These are phyloP conservation scores for Ornithorhynchus anatinus DNA, from an alignment of 2,113 vertebrate species.

Conservation along the genomic window DNA sequence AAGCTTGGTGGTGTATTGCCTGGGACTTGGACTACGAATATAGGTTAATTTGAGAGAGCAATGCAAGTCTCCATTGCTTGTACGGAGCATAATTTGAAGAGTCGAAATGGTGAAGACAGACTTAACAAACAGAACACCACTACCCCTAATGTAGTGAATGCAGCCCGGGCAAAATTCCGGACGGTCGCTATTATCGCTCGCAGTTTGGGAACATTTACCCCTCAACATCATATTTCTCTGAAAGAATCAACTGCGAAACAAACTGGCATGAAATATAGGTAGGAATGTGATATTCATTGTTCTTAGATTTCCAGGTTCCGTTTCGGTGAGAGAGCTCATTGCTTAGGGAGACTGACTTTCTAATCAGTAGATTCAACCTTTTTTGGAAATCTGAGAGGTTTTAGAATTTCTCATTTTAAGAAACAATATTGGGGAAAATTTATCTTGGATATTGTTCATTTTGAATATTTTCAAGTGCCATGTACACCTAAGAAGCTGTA, in stretches of 20 bases:
- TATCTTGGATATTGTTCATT: background rate
- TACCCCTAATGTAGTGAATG: slow-evolving; percentile 92
- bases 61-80: slow-evolving; percentile 99
- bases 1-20: slow-evolving; percentile 45
- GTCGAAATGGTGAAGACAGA: slow-evolving; percentile 90
- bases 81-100: slow-evolving; percentile 96
- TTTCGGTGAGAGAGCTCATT: background rate
- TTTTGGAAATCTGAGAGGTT: slow-evolving; percentile 16
- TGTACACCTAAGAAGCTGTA: background rate
- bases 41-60: slow-evolving; percentile 51
- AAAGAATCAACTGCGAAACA: slow-evolving; percentile 98
- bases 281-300: slow-evolving; percentile 56
- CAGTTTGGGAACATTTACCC: slow-evolving; percentile 94
- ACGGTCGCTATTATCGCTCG: slow-evolving; percentile 97
- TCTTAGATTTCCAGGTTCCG: background rate
- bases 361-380: background rate
- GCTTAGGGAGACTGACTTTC: slow-evolving; percentile 6
- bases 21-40: background rate
- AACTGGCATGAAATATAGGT: slow-evolving; percentile 99
- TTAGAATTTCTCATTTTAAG: background rate
- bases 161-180: slow-evolving; percentile 93
- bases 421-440: background rate
- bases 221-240: slow-evolving; percentile 95
- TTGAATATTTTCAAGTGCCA: background rate
- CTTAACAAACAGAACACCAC: slow-evolving; percentile 91